Percentiles rank a stretch among this genome's conserved stretches.
Conservation (phyloP, 1,140 invertebrate species). For the Proales similis region DNA sequence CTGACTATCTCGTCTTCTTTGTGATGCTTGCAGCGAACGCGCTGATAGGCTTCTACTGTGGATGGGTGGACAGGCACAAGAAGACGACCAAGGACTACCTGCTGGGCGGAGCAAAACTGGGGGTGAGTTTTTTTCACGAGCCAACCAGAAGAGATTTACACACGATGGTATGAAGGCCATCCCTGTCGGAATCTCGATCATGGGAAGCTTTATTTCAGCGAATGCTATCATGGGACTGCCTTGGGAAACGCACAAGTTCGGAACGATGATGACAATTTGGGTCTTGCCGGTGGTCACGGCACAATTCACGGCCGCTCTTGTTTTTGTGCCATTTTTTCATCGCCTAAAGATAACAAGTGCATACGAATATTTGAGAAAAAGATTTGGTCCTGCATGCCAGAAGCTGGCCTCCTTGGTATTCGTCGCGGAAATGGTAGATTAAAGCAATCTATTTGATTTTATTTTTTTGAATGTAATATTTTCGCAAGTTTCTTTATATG, state of each 20-base stretch:
- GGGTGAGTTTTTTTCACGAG: no score
- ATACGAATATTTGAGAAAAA: no score
- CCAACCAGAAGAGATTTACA: no score
- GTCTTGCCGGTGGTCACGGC: constrained; percentile 40
- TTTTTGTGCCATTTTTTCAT: constrained; percentile 50
- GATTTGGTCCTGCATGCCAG: no score
- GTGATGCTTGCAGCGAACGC: constrained; percentile 3
- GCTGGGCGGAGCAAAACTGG: constrained; percentile 25
- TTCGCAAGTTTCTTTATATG: constrained; percentile 65
- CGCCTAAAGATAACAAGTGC: constrained; percentile 46
- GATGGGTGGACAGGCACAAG: constrained; percentile 10
- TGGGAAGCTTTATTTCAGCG: constrained; percentile 50
- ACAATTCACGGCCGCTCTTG: constrained; percentile 41
- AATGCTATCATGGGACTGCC: constrained; percentile 53
- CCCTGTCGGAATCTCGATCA: constrained; percentile 50
- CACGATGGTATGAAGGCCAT: no score
- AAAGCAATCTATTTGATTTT: constrained; percentile 31
- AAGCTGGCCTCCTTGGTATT: no score
- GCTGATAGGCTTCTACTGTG: constrained; percentile 29
- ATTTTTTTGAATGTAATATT: constrained; percentile 18
- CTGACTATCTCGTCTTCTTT: constrained; percentile 21
- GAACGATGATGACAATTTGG: constrained; percentile 40
- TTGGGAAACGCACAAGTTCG: constrained; percentile 46
- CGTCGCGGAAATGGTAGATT: neutral
- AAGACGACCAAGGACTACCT: constrained; percentile 8